Evolutionary conservation across 2,888 invertebrate species (phyloP).

Genomic region (Margaritifera margaritifera): DNA sequence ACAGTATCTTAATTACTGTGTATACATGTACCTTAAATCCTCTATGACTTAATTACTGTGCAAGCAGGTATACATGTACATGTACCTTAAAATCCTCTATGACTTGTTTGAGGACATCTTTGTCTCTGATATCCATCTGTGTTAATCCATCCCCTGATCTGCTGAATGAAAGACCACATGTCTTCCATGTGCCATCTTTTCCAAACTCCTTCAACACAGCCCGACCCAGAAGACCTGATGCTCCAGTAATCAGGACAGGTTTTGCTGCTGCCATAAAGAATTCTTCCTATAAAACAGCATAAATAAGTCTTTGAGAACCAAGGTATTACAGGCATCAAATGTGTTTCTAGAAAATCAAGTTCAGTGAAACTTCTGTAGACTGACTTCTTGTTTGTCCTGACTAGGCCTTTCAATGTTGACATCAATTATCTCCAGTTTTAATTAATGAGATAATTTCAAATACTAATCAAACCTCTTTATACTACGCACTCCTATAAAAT

Average conservation of each 20-base stretch:
- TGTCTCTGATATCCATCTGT: slow-evolving; percentile 72
- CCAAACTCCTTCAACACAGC: slow-evolving; percentile 68
- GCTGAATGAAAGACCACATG: slow-evolving; percentile 63
- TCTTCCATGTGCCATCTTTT: slow-evolving; percentile 63
- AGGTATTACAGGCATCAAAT: too few relatives aligned
- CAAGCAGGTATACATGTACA: background rate
- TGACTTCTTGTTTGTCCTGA: too few relatives aligned
- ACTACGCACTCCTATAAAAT: too few relatives aligned
- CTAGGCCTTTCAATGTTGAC: too few relatives aligned
- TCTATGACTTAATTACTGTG: background rate
- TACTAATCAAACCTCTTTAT: too few relatives aligned
- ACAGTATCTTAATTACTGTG: background rate
- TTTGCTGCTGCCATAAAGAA: slow-evolving; percentile 21
- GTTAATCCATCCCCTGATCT: slow-evolving; percentile 65
- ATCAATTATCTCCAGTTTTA: too few relatives aligned
- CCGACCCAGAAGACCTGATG: slow-evolving; percentile 75
- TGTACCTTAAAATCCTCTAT: slow-evolving; percentile 69
- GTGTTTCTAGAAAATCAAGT: too few relatives aligned
- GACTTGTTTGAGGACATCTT: slow-evolving; percentile 60
- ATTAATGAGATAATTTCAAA: too few relatives aligned
- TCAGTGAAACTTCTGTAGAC: too few relatives aligned
- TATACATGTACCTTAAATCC: background rate
- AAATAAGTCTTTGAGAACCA: too few relatives aligned
- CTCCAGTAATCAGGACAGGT: slow-evolving; percentile 73
- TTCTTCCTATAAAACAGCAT: too few relatives aligned